These are phyloP conservation scores for Callospermophilus lateralis DNA, from an alignment of 2,113 vertebrate species.

Conservation along the genomic window DNA sequence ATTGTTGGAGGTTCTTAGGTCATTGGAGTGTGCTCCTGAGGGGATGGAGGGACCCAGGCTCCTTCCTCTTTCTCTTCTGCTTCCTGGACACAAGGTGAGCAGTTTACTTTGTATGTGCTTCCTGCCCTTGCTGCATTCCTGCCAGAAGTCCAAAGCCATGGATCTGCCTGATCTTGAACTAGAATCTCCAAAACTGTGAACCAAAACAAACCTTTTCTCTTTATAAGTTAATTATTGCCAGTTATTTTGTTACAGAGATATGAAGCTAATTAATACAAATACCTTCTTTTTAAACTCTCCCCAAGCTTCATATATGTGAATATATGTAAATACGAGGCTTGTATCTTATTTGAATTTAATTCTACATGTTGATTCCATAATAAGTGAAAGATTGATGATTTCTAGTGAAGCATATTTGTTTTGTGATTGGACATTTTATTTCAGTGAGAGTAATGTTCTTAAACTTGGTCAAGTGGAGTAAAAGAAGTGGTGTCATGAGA, in stretches of 20 bases:
- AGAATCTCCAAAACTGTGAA: neutral
- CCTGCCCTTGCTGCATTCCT: neutral
- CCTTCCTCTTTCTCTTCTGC: neutral
- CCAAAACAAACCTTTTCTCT: neutral
- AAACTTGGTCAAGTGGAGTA: neutral
- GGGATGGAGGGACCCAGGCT: neutral
- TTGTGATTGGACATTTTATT: neutral
- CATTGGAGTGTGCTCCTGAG: neutral
- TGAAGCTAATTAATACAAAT: neutral
- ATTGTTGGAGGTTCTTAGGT: neutral
- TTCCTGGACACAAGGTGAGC: neutral
- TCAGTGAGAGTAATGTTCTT: neutral
- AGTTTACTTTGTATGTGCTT: neutral
- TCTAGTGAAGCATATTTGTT: neutral
- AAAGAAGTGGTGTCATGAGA: neutral
- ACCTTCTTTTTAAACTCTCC: neutral
- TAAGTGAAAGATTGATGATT: neutral
- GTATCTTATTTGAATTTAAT: neutral
- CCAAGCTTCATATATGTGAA: neutral
- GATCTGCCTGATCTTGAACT: neutral
- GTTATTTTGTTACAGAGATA: neutral
- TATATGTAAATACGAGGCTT: neutral
- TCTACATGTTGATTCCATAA: neutral
- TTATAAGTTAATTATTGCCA: neutral
- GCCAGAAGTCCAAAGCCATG: neutral